Percentiles rank a stretch among this genome's conserved stretches.
Conservation (phyloP, 1,140 invertebrate genomes). For the Nasonia longicornis region DNA sequence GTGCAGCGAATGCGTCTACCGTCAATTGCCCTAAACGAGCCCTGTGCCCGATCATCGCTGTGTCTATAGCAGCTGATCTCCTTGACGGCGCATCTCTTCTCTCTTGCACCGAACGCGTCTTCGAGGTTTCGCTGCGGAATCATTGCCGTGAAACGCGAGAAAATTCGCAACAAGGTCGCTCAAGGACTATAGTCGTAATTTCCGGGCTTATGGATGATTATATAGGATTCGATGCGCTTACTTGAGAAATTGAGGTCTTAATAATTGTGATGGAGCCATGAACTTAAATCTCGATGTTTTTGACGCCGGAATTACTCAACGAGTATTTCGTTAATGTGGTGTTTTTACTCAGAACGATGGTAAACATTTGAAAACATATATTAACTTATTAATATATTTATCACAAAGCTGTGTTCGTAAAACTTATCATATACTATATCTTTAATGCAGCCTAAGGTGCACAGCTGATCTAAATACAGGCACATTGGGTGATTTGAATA, state of each 20-base stretch:
- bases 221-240: conserved; percentile 1
- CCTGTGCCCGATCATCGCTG: conserved; percentile 44
- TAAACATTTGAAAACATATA: too few species aligned
- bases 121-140: conserved; percentile 31
- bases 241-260: not conserved
- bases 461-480: conserved; percentile 59
- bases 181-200: conserved; percentile 9
- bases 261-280: too few species aligned
- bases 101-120: not conserved
- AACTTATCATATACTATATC: too few species aligned
- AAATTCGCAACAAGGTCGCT: not conserved
- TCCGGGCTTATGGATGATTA: not conserved
- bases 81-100: conserved; percentile 4
- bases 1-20: conserved; percentile 46
- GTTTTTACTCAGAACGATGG: too few species aligned
- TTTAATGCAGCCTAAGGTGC: too few species aligned
- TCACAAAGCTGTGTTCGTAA: not conserved
- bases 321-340: too few species aligned
- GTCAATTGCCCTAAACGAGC: conserved; percentile 54
- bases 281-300: not conserved
- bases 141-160: conserved; percentile 29
- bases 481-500: conserved; percentile 67
- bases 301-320: not conserved
- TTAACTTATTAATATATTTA: not conserved
- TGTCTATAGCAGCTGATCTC: conserved; percentile 9